A percentile compares a stretch with the other conserved stretches of the same genome.
These are phyloP conservation scores for Plebejus argus DNA, from an alignment of 2,888 invertebrate species.

Conservation along the genomic window DNA sequence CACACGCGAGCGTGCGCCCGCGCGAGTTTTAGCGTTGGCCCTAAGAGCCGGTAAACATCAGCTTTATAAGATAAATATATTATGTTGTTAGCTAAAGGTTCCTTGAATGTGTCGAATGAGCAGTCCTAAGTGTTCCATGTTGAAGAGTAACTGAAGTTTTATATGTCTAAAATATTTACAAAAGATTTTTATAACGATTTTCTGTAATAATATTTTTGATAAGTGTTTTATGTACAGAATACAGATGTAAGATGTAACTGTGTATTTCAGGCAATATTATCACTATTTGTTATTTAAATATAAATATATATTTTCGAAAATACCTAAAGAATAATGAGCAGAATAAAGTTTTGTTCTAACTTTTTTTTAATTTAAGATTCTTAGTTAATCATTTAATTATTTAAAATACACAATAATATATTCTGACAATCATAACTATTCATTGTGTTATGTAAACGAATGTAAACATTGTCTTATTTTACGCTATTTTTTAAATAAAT, in stretches of 20 bases:
- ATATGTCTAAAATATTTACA: neutral
- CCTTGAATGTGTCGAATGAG: neutral
- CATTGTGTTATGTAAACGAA: neutral
- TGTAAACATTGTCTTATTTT: neutral
- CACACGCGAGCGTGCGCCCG: too few species aligned
- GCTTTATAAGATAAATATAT: neutral
- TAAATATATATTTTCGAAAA: neutral
- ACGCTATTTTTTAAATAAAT: slow-evolving; percentile 1
- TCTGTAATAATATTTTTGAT: slow-evolving; percentile 15
- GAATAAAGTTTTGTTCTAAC: neutral
- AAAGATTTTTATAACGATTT: neutral
- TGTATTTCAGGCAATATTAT: neutral
- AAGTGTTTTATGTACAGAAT: neutral
- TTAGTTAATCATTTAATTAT: neutral
- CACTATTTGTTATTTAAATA: neutral
- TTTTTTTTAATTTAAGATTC: neutral
- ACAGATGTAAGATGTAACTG: neutral
- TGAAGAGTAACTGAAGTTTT: neutral
- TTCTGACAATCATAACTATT: neutral
- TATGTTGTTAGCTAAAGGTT: neutral
- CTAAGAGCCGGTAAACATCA: too few species aligned
- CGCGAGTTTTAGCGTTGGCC: too few species aligned
- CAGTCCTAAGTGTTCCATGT: neutral
- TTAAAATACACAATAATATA: neutral
- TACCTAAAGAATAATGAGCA: neutral